Evolutionary conservation across 2,113 vertebrate genomes (phyloP).

Genomic region (Coptodon bakossiorum): DNA sequence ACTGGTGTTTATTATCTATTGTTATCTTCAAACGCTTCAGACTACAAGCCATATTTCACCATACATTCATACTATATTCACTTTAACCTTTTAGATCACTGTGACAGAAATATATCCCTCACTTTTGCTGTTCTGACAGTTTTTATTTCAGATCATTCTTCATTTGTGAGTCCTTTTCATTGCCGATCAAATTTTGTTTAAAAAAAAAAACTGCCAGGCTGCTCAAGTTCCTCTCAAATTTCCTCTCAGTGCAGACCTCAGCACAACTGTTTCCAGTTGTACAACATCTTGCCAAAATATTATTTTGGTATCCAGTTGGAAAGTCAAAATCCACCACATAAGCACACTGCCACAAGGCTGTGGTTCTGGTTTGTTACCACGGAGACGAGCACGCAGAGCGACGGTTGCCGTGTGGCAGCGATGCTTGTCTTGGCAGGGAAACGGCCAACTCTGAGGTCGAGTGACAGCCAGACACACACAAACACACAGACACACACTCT

Average conservation of each 20-base stretch:
- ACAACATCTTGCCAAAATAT: slow-evolving; percentile 24
- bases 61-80: neutral
- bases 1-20: neutral
- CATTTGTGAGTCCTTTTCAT: neutral
- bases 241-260: neutral
- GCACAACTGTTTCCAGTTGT: slow-evolving; percentile 26
- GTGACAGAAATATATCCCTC: neutral
- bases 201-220: neutral
- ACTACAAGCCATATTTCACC: neutral
- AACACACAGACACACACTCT: neutral
- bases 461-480: slow-evolving; percentile 65
- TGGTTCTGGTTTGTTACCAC: slow-evolving; percentile 56
- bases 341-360: slow-evolving; percentile 38
- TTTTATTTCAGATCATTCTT: neutral
- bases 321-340: slow-evolving; percentile 32
- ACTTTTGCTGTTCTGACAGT: neutral
- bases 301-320: slow-evolving; percentile 33
- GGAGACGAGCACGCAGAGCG: slow-evolving; percentile 38
- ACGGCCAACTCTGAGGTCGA: slow-evolving; percentile 71
- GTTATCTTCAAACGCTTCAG: neutral
- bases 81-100: neutral
- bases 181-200: neutral
- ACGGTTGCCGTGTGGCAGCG: slow-evolving; percentile 42
- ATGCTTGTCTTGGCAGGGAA: slow-evolving; percentile 71
- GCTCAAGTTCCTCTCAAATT: neutral